Base-by-base conservation (phyloP, 2,888 invertebrate genomes). In the Girardia tigrina region DNA sequence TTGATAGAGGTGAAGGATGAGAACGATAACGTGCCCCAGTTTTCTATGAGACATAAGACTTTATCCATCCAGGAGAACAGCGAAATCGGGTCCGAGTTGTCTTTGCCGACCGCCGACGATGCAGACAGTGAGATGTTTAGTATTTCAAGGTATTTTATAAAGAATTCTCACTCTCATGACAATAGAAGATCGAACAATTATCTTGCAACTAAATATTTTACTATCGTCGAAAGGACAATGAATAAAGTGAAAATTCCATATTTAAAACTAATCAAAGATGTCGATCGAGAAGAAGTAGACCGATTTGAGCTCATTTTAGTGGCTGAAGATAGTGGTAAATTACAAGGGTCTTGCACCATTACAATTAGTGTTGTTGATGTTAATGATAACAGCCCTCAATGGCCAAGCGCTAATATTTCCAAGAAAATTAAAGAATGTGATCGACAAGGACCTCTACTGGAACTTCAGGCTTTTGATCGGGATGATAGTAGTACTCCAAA, bases 321-420 rank as follows among this genome's bases (percentile, higher is more conserved):
- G 4, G 71, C 71, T 28, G 71, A 71, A 71, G 71, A 71, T 23
- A 71, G 71, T 27, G 71, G 28, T 2, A 29, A 27, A 71, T 23
- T n/a, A n/a, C 29, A 27, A 29, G 71, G 28, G 27, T 28, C 28
- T 12, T 28, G 28, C 23, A 71, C 71, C 4, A 71, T 71, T n/a
- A 28, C 28, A 2, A n/a, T 71, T 14, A 71, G 29, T 28, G 23
- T 71, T 1, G 27, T 71, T 29, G 71, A 71, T 71, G 71, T 12
- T 2, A 71, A 71, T 71, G 71, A 71, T 29, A 71, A 71, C 71
- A 29, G 71, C 23, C 71, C 71, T 2, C 28, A 28, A 29, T 71
- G 71, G 71, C 28, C 28, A 71, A 71, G 16, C 27, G 71, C 20
- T 2, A 27, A 27, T 28, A 28, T 28, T n/a, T 29, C 28, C 6